Evolutionary conservation across 2,113 vertebrate species (phyloP).

Genomic region (Perca flavescens): DNA sequence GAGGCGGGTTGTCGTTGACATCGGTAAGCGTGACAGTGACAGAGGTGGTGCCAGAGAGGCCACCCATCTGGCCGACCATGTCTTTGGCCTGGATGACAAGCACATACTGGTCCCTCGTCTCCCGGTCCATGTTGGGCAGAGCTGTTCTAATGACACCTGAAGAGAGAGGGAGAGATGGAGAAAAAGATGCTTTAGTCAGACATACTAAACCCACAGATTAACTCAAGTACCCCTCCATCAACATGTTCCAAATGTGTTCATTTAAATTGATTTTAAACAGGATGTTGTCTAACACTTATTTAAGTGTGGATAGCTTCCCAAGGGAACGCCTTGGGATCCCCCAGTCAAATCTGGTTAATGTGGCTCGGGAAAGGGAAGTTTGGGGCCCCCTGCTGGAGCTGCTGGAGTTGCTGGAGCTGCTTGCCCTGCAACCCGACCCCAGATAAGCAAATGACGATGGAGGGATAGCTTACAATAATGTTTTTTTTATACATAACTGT

Average conservation of each 20-base stretch:
- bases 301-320: neutral
- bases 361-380: too few relatives aligned
- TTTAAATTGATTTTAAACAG: neutral
- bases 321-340: too few relatives aligned
- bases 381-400: too few relatives aligned
- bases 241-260: neutral
- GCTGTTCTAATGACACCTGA: constrained; percentile 96
- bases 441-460: too few relatives aligned
- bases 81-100: constrained; percentile 98
- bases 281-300: neutral
- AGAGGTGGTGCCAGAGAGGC: constrained; percentile 94
- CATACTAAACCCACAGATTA: neutral
- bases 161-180: neutral
- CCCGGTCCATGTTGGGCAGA: constrained; percentile 96
- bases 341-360: too few relatives aligned
- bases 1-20: constrained; percentile 96
- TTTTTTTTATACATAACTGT: neutral
- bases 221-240: neutral
- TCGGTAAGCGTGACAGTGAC: constrained; percentile 95
- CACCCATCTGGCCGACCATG: constrained; percentile 98
- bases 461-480: neutral
- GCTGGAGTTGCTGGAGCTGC: too few relatives aligned
- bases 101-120: constrained; percentile 95
- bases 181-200: neutral
- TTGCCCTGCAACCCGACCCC: too few relatives aligned